A percentile compares a stretch with the other conserved stretches of the same genome.
Evolutionary conservation across 2,888 invertebrate genomes (phyloP).

Genomic region (Dione vanillae): DNA sequence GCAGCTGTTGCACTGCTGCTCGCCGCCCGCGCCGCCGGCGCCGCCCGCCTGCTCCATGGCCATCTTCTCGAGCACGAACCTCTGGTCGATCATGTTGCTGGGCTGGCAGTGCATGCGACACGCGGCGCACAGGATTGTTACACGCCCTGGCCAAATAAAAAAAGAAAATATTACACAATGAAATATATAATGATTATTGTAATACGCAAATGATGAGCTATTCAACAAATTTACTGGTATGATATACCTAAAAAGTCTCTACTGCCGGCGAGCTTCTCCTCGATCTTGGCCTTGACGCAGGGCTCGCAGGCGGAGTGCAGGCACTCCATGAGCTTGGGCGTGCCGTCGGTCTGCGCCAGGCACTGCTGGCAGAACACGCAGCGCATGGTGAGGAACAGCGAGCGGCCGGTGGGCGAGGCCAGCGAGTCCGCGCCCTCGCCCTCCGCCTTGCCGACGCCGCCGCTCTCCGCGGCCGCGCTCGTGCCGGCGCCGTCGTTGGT

Average conservation of each 20-base stretch:
- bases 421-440: conserved; percentile 70
- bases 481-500: conserved; percentile 41
- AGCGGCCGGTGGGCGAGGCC: conserved; percentile 66
- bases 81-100: conserved; percentile 92
- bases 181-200: too few relatives aligned
- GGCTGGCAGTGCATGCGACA: conserved; percentile 90
- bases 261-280: conserved; percentile 68
- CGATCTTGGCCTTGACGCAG: conserved; percentile 88
- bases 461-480: conserved; percentile 36
- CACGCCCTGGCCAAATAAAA: conserved; percentile 67
- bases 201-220: too few relatives aligned
- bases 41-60: conserved; percentile 71
- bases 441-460: conserved; percentile 48
- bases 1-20: conserved; percentile 91
- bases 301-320: conserved; percentile 92
- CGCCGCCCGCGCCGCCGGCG: conserved; percentile 70
- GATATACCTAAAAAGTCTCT: conserved; percentile 72
- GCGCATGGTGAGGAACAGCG: conserved; percentile 67
- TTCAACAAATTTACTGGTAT: background rate
- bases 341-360: conserved; percentile 70
- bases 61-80: conserved; percentile 89
- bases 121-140: conserved; percentile 86
- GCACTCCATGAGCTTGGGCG: conserved; percentile 93
- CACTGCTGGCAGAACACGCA: conserved; percentile 80
- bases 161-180: background rate